phyloP scores from a whole-genome alignment of 2,113 vertebrate genomes.

The Tringa solitaria region DNA sequence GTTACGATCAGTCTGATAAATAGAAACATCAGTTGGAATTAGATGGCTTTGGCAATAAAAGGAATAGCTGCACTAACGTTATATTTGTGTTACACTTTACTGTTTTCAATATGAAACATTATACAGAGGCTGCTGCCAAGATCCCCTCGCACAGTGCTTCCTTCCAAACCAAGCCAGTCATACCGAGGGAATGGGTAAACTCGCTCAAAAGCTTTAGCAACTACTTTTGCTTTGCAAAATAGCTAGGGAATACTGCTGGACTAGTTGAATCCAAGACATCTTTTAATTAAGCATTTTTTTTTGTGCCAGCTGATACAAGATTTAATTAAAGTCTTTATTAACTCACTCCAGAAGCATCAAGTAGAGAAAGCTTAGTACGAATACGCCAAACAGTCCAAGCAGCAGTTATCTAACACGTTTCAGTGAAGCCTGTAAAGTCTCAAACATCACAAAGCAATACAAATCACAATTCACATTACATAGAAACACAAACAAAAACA shows the following conservation, averaged over 20 bases:
- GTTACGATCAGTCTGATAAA: neutral
- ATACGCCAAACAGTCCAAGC: neutral
- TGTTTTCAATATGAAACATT: neutral
- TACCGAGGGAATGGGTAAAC: neutral
- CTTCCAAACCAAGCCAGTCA: neutral
- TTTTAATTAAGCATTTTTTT: constrained; percentile 54
- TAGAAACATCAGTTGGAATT: neutral
- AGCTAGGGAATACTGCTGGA: constrained; percentile 26
- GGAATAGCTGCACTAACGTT: neutral
- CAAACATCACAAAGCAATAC: neutral
- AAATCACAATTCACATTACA: neutral
- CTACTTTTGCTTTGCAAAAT: constrained; percentile 22
- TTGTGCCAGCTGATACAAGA: neutral
- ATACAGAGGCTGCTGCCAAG: neutral
- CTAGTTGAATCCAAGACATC: constrained; percentile 23
- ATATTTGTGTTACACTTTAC: neutral
- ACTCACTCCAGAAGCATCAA: neutral
- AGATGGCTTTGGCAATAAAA: neutral
- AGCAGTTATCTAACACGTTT: neutral
- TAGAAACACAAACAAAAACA: neutral
- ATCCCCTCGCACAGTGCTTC: neutral
- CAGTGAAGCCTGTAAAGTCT: neutral
- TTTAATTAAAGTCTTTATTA: constrained; percentile 52
- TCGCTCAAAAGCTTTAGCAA: neutral
- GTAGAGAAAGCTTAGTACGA: neutral